Conservation (phyloP, 2,888 invertebrate species). For the Argyresthia albistria region DNA sequence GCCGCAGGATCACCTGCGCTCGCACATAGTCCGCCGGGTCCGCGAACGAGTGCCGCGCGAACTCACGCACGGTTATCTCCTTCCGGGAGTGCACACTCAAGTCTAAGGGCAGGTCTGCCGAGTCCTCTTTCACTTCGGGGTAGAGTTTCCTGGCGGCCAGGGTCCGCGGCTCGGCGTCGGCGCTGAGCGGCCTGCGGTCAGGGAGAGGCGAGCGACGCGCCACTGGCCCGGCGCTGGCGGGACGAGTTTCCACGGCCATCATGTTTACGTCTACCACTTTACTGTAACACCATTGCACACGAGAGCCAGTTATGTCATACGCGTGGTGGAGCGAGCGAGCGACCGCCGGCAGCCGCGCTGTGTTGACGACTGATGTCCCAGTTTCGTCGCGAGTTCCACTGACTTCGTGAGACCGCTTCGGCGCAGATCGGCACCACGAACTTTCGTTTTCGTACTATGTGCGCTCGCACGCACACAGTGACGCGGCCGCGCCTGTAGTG, state of each 20-base stretch:
- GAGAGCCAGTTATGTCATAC: conserved; percentile 25
- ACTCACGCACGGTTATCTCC: conserved; percentile 63
- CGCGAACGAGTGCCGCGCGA: conserved; percentile 62
- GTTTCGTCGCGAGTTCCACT: conserved; percentile 72
- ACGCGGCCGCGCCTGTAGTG: conserved; percentile 6
- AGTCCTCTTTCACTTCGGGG: conserved; percentile 37
- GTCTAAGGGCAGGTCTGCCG: conserved; percentile 84
- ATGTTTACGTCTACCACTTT: conserved; percentile 44
- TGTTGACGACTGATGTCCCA: conserved; percentile 77
- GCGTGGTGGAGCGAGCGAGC: conserved; percentile 55
- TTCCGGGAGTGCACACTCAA: conserved; percentile 74
- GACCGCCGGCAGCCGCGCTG: conserved; percentile 65
- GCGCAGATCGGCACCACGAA: conserved; percentile 59
- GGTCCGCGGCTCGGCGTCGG: conserved; percentile 55
- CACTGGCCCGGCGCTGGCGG: conserved; percentile 50
- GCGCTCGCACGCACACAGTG: conserved; percentile 11
- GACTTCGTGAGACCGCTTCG: conserved; percentile 71
- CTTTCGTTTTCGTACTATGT: conserved; percentile 69
- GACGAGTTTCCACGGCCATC: conserved; percentile 67
- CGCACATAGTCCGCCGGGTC: conserved; percentile 65
- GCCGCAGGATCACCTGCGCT: conserved; percentile 58
- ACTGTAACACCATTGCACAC: conserved; percentile 57
- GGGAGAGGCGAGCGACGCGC: conserved; percentile 34
- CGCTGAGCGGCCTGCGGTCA: conserved; percentile 46
- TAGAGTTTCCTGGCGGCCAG: conserved; percentile 67